These are phyloP conservation scores for Eretmocerus hayati DNA, from an alignment of 2,888 invertebrate genomes.

Conservation along the genomic window DNA sequence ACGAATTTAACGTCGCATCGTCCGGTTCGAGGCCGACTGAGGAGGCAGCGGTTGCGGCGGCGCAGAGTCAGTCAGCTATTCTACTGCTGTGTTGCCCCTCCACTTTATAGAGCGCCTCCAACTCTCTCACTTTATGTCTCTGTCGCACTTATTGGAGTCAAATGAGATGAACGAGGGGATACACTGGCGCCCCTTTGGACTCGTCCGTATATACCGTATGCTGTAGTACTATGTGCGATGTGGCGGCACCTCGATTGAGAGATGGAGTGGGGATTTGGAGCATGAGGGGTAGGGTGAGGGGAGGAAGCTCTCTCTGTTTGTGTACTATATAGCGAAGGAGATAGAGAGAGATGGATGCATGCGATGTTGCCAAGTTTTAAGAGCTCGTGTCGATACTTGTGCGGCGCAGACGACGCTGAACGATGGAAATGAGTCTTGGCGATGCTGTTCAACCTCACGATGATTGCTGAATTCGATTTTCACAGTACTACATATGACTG, in stretches of 20 bases:
- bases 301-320: background rate
- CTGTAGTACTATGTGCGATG: too few relatives aligned
- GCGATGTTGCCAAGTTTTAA: conserved; percentile 13
- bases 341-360: too few relatives aligned
- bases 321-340: too few relatives aligned
- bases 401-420: conserved; percentile 17
- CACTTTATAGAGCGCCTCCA: background rate
- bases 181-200: conserved; percentile 32
- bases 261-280: conserved; percentile 20
- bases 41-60: conserved; percentile 40
- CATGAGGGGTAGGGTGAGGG: background rate
- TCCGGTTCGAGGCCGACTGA: conserved; percentile 47
- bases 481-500: too few relatives aligned
- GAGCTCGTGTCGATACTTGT: conserved; percentile 15
- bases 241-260: conserved; percentile 19
- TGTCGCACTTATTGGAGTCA: background rate
- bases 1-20: conserved; percentile 26
- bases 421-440: too few relatives aligned
- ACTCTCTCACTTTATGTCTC: background rate
- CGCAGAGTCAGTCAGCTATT: conserved; percentile 11
- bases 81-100: background rate
- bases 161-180: background rate
- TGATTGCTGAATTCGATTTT: too few relatives aligned
- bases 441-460: too few relatives aligned
- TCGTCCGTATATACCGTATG: too few relatives aligned